Base-by-base conservation (phyloP, 2,113 vertebrate genomes). In the Sylvicapra grimmia region DNA sequence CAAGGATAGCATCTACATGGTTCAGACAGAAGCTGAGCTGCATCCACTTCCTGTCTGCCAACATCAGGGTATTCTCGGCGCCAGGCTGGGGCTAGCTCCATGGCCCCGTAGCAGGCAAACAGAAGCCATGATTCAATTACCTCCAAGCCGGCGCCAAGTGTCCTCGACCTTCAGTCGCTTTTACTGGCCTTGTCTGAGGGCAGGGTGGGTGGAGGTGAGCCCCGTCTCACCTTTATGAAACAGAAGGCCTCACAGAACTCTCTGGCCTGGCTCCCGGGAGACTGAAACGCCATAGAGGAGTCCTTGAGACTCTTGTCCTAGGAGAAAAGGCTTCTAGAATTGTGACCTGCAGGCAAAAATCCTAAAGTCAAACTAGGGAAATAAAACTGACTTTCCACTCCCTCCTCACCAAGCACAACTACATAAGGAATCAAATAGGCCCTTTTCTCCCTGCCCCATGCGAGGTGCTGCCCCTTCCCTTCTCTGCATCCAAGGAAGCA, bases 141-240 rank as follows among this genome's bases (percentile, higher is more conserved):
- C 84, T 90, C 47, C 4, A 2, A 82, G 14, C 6, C 29, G 58
- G 75, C 4, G 14, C 90, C 82, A 84, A 19, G 65, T 91, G 33
- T 84, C 54, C 61, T 84, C 19, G 11, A 16, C 18, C n/a, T 72
- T 95, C 59, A 65, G 0, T 86, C 92, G 31, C 58, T 93, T 97
- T 97, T 91, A 53, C 49, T 95, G 88, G n/a, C 40, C 56, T 88
- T 77, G 11, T 58, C 47, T 94, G 89, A 86, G 10, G 40, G 27
- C 44, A 53, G 27, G 31, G 5, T n/a, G 85, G 25, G 49, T 15
- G 72, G 29, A 95, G 18, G 31, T 96, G 86, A 94, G 65, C 25
- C 77, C 58, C 72, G 15, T 19, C 54, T 90, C 23, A 31, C 21
- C 63, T 29, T 84, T 40, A 27, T 10, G 53, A 90, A 86, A 59